Percentiles rank a stretch among this genome's conserved stretches.
Evolutionary conservation across 2,113 vertebrate species (phyloP).

Genomic region (Ceuthmochares aereus): DNA sequence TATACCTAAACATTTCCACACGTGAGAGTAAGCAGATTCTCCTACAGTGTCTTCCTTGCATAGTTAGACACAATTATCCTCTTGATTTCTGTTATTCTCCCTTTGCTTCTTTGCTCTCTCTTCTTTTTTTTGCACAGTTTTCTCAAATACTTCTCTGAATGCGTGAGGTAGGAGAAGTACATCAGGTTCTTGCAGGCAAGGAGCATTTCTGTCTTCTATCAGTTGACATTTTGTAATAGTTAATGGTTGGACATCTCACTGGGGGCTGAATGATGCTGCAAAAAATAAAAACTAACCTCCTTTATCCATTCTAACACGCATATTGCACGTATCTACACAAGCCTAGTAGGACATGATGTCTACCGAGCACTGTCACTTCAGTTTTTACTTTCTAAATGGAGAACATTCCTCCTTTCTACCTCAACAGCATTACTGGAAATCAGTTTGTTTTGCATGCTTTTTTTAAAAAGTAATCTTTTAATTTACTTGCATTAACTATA

Average conservation of each 20-base stretch:
- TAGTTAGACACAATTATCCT: not conserved
- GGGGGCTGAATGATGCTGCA: not conserved
- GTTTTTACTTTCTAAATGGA: not conserved
- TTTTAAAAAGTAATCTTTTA: not conserved
- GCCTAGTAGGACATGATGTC: accelerated
- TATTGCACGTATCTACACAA: not conserved
- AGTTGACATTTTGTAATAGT: not conserved
- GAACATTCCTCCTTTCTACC: not conserved
- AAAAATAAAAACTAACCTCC: not conserved
- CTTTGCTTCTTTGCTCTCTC: not conserved
- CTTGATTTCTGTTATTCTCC: not conserved
- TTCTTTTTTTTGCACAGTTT: not conserved
- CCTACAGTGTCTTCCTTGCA: not conserved
- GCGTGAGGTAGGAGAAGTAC: not conserved
- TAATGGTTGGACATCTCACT: not conserved
- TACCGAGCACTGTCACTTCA: not conserved
- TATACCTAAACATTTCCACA: not conserved
- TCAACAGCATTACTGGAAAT: not conserved
- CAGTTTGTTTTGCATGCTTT: not conserved
- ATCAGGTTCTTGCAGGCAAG: not conserved
- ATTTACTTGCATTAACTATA: not conserved
- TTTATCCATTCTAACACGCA: not conserved
- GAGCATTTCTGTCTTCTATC: not conserved
- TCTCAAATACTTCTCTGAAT: not conserved
- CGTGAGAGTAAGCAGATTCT: accelerated